phyloP scores from a whole-genome alignment of 2,113 vertebrate genomes.

The Oreochromis aureus region DNA sequence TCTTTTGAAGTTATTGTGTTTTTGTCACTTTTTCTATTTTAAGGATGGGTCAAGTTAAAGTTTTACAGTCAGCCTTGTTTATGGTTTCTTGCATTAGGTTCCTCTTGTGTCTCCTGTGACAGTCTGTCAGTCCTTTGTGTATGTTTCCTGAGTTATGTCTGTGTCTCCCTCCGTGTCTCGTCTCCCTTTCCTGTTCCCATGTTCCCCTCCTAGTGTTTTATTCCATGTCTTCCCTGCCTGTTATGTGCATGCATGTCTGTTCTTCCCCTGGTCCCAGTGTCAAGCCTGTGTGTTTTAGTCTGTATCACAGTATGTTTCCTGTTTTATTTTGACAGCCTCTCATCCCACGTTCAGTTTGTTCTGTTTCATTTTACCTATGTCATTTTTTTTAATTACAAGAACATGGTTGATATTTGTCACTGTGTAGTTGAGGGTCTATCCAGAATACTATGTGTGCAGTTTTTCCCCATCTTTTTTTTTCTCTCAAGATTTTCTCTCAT shows the following conservation, averaged over 20 bases:
- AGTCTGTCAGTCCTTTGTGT: neutral
- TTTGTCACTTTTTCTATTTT: neutral
- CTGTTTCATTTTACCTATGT: neutral
- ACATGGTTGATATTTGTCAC: too few relatives aligned
- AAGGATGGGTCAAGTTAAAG: neutral
- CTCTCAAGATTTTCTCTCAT: neutral
- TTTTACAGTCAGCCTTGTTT: neutral
- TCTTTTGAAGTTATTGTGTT: neutral
- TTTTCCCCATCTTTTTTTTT: neutral
- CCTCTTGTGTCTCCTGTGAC: neutral
- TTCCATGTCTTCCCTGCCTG: neutral
- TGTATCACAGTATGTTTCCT: neutral
- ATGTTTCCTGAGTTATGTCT: neutral
- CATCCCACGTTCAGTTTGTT: neutral
- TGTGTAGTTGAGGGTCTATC: neutral
- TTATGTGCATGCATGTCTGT: neutral
- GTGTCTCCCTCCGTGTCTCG: neutral
- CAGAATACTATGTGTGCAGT: accelerated
- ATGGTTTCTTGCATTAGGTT: neutral
- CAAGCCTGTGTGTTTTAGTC: neutral
- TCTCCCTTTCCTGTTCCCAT: neutral
- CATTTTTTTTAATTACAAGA: neutral
- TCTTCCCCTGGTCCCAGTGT: neutral
- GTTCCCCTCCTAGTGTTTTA: neutral
- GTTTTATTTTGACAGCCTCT: neutral